Percentiles rank a stretch among this genome's conserved stretches.
Conservation (phyloP, 2,113 vertebrate species). For the Meriones unguiculatus region DNA sequence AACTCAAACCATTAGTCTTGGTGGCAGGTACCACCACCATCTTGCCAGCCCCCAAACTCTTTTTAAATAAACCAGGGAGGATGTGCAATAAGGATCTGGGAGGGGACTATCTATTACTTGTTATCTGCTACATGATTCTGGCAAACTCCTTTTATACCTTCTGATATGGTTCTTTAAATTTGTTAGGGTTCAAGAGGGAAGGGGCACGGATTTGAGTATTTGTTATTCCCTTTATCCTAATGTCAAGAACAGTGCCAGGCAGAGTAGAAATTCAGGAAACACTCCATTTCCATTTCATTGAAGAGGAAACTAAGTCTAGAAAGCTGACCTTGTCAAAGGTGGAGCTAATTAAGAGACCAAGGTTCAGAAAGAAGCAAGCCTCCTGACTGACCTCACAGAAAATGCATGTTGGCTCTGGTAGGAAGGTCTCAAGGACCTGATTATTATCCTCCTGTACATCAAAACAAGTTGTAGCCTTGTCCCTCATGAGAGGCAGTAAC, state of each 20-base stretch:
- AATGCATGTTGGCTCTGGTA: not conserved
- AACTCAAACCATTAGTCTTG: not conserved
- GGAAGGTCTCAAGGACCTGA: not conserved
- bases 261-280: not conserved
- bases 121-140: not conserved
- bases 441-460: not conserved
- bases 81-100: not conserved
- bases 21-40: not conserved
- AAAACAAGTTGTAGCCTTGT: not conserved
- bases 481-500: not conserved
- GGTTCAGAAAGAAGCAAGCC: not conserved
- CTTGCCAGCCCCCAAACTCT: not conserved
- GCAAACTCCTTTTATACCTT: constrained; percentile 8
- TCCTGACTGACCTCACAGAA: not conserved
- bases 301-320: constrained; percentile 41
- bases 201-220: not conserved
- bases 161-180: not conserved
- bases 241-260: not conserved
- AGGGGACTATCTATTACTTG: not conserved
- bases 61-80: not conserved
- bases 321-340: not conserved
- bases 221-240: constrained; percentile 2
- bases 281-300: not conserved
- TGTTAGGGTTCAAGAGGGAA: not conserved
- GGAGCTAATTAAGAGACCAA: not conserved